A percentile compares a stretch with the other conserved stretches of the same genome.
Conservation (phyloP, 1,140 invertebrate species). For the Tribolium madens region DNA sequence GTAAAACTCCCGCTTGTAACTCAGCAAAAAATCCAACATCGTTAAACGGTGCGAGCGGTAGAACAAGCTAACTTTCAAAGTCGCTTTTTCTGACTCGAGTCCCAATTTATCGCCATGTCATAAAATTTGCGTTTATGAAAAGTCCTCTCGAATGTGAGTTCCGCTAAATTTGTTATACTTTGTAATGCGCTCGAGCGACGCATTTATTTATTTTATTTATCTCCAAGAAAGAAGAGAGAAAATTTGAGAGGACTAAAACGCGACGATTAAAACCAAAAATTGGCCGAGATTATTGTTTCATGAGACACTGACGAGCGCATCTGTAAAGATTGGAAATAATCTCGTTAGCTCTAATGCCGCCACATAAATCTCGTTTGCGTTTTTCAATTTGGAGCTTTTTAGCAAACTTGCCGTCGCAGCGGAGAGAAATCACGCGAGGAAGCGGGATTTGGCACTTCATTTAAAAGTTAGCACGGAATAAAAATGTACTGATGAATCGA, state of each 20-base stretch:
- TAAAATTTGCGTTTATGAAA: conserved; percentile 39
- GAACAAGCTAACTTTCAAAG: conserved; percentile 37
- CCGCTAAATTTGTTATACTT: conserved; percentile 32
- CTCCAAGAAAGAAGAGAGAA: neutral
- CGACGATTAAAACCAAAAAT: neutral
- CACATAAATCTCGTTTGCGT: conserved; percentile 29
- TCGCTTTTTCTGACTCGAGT: conserved; percentile 28
- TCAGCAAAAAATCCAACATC: conserved; percentile 14
- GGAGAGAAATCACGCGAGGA: neutral
- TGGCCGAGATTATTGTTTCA: conserved; percentile 10
- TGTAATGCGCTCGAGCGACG: conserved; percentile 16
- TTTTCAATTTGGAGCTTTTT: conserved; percentile 18
- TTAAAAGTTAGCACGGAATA: neutral
- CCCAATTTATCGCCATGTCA: conserved; percentile 37
- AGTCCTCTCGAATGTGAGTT: conserved; percentile 35
- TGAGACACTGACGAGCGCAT: conserved; percentile 14
- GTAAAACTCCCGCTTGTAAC: neutral
- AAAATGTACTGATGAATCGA: neutral
- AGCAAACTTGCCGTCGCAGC: conserved; percentile 1
- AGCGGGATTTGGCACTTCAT: neutral
- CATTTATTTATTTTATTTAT: conserved; percentile 23
- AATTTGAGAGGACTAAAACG: neutral
- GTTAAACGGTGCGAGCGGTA: conserved; percentile 37
- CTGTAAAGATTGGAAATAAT: conserved; percentile 30
- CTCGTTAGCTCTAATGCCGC: conserved; percentile 21